Evolutionary conservation across 2,113 vertebrate species (phyloP).

Genomic region (Grus americana): DNA sequence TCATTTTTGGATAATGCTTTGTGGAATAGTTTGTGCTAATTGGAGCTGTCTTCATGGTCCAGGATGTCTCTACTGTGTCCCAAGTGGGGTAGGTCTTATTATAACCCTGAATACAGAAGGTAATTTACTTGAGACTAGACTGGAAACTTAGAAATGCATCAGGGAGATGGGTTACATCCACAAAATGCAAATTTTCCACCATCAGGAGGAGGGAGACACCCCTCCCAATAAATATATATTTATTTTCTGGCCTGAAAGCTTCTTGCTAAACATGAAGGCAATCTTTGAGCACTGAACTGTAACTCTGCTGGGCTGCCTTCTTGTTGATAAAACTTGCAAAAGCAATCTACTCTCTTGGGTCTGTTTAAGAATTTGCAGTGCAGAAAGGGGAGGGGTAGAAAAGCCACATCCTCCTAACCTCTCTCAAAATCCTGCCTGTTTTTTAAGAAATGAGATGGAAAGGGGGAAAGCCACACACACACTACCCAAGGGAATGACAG

Average conservation of each 20-base stretch:
- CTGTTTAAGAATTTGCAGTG: slow-evolving; percentile 34
- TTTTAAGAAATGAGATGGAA: not conserved
- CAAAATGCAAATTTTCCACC: not conserved
- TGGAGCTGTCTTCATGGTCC: not conserved
- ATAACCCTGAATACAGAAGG: not conserved
- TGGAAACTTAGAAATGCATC: not conserved
- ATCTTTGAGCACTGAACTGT: slow-evolving; percentile 35
- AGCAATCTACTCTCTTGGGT: slow-evolving; percentile 20
- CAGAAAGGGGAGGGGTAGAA: not conserved
- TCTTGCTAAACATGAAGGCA: not conserved
- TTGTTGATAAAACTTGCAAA: slow-evolving; percentile 54
- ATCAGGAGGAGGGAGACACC: not conserved
- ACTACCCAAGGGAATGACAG: not conserved
- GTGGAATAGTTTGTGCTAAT: not conserved
- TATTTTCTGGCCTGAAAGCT: not conserved
- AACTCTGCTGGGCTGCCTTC: slow-evolving; percentile 11
- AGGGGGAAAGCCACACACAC: rapidly evolving
- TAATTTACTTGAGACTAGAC: not conserved
- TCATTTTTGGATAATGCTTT: not conserved
- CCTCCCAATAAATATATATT: not conserved
- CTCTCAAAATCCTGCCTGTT: not conserved
- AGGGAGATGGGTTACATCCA: not conserved
- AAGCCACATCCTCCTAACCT: not conserved
- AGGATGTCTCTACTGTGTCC: not conserved
- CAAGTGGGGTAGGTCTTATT: not conserved